Conservation (phyloP, 1,140 invertebrate species). For the Drosophila truncata region DNA sequence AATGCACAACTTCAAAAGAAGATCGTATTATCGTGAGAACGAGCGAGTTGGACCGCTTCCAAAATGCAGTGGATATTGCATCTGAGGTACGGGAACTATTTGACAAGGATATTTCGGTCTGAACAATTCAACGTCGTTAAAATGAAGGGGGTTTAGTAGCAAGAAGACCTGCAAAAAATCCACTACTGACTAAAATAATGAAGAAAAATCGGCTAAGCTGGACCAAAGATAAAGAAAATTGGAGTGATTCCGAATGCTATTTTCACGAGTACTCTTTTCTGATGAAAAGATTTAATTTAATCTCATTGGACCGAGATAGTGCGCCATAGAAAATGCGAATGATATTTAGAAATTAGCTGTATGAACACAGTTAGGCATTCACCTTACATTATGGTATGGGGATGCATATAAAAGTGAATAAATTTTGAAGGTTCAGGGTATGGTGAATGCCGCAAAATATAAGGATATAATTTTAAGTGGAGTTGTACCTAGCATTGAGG, state of each 20-base stretch:
- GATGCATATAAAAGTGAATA: background rate
- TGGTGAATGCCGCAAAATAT: background rate
- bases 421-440: background rate
- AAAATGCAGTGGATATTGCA: background rate
- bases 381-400: too few relatives aligned
- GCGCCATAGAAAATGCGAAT: too few relatives aligned
- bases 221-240: conserved; percentile 3
- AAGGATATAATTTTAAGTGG: background rate
- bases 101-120: background rate
- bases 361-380: too few relatives aligned
- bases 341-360: too few relatives aligned
- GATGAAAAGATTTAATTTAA: too few relatives aligned
- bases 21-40: background rate
- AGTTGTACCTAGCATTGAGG: background rate
- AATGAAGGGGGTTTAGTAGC: background rate
- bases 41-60: too few relatives aligned
- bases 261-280: background rate
- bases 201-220: conserved; percentile 2
- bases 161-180: conserved; percentile 20
- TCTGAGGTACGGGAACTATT: background rate
- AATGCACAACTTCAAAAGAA: too few relatives aligned
- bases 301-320: too few relatives aligned
- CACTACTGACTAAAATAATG: conserved; percentile 4
- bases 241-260: conserved; percentile 1
- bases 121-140: background rate